These are phyloP conservation scores for Spizella passerina DNA, from an alignment of 2,797 vertebrate genomes.

Conservation along the genomic window DNA sequence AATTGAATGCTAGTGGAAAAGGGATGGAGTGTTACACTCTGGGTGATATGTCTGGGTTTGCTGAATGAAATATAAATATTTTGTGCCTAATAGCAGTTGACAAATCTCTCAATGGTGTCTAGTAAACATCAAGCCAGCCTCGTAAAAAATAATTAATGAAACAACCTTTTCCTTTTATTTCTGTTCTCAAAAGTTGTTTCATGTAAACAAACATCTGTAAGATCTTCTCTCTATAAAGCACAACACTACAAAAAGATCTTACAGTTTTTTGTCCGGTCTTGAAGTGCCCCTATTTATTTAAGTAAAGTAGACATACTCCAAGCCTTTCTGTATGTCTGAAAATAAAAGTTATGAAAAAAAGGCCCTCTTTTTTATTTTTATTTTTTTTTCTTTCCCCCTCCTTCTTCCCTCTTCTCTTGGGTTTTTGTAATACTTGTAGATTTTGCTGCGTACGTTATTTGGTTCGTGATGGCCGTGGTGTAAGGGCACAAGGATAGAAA, in stretches of 20 bases:
- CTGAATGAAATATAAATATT: conserved; percentile 46
- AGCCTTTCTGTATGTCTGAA: conserved; percentile 44
- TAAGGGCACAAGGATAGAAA: conserved; percentile 74
- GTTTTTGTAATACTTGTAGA: conserved; percentile 58
- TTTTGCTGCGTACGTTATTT: conserved; percentile 29
- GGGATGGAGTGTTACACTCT: conserved; percentile 50
- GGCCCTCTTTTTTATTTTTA: background rate
- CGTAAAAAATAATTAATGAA: conserved; percentile 33
- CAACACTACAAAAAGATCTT: conserved; percentile 80
- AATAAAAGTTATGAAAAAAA: conserved; percentile 7
- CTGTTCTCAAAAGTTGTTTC: conserved; percentile 53
- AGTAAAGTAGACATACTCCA: conserved; percentile 32
- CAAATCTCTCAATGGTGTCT: conserved; percentile 71
- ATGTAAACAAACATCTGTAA: conserved; percentile 63
- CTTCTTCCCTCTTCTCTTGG: background rate
- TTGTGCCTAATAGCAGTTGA: conserved; percentile 69
- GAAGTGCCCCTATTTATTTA: conserved; percentile 81
- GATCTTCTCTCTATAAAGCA: conserved; percentile 79
- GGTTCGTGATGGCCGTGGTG: conserved; percentile 68
- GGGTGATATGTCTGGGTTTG: conserved; percentile 29
- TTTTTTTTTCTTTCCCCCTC: background rate
- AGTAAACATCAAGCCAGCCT: conserved; percentile 77
- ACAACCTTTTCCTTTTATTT: conserved; percentile 55
- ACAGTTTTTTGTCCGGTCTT: conserved; percentile 71
- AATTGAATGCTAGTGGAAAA: conserved; percentile 41